A percentile compares a stretch with the other conserved stretches of the same genome.
Evolutionary conservation across 2,797 vertebrate species (phyloP).

Genomic region (Buceros bicornis): DNA sequence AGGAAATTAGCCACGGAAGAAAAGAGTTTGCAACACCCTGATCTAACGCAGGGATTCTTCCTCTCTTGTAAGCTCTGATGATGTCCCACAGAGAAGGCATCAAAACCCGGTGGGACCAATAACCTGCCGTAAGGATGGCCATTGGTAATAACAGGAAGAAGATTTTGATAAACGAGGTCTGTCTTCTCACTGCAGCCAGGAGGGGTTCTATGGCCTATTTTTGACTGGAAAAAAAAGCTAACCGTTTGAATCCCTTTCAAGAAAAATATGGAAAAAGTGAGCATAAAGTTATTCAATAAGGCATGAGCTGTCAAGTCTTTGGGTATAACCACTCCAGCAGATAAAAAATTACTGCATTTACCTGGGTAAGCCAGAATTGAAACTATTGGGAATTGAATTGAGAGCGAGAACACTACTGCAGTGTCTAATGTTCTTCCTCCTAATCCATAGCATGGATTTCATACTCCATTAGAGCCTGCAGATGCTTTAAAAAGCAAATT

Average conservation of each 20-base stretch:
- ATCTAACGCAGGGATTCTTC: not conserved
- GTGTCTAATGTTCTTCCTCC: not conserved
- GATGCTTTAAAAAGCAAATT: not conserved
- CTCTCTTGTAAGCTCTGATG: not conserved
- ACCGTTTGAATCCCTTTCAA: not conserved
- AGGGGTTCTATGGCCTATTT: not conserved
- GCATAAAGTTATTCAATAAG: not conserved
- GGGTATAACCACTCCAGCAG: not conserved
- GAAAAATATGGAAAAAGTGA: not conserved
- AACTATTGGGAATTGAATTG: not conserved
- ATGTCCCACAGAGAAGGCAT: not conserved
- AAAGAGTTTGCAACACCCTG: not conserved
- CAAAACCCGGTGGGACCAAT: not conserved
- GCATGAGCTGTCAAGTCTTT: not conserved
- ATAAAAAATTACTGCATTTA: not conserved
- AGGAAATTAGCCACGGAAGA: not conserved
- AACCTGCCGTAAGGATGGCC: not conserved
- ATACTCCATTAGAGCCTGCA: not conserved
- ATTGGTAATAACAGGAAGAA: not conserved
- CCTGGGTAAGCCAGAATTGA: not conserved
- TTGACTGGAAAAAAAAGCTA: not conserved
- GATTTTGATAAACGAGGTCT: not conserved
- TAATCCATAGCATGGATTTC: not conserved
- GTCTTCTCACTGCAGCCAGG: not conserved
- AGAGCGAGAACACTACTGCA: not conserved